Percentiles rank a stretch among this genome's conserved stretches.
Conservation (phyloP, 2,888 invertebrate species). For the Meloe dianella region DNA sequence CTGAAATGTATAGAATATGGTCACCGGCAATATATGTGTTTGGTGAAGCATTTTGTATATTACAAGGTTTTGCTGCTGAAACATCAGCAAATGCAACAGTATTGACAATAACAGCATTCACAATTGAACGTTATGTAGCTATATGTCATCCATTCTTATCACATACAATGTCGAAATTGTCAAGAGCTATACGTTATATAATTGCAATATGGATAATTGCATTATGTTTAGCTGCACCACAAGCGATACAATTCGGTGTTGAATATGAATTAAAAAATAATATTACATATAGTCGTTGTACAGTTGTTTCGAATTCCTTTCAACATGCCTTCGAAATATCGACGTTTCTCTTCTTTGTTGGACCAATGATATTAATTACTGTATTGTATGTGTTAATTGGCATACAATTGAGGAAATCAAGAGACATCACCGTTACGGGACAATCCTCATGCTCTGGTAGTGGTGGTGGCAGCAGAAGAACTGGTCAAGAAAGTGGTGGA, state of each 20-base stretch:
- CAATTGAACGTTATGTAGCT: conserved; percentile 71
- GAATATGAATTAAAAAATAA: conserved; percentile 32
- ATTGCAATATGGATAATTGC: conserved; percentile 81
- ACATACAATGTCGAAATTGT: conserved; percentile 87
- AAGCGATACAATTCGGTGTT: conserved; percentile 62
- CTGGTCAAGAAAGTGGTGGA: conserved; percentile 25
- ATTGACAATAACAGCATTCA: conserved; percentile 77
- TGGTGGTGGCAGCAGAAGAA: conserved; percentile 25
- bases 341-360: conserved; percentile 81
- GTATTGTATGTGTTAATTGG: conserved; percentile 81
- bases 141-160: conserved; percentile 72
- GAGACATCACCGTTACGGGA: conserved; percentile 57
- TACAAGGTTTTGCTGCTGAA: conserved; percentile 79
- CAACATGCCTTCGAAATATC: conserved; percentile 81
- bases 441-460: conserved; percentile 50
- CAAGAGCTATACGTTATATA: conserved; percentile 82
- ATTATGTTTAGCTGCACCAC: conserved; percentile 74
- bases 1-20: conserved; percentile 80
- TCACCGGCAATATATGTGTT: conserved; percentile 78
- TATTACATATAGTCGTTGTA: conserved; percentile 43
- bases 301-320: conserved; percentile 61
- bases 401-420: conserved; percentile 71
- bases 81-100: conserved; percentile 81
- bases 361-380: conserved; percentile 85
- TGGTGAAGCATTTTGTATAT: conserved; percentile 78